phyloP scores from a whole-genome alignment of 2,113 vertebrate species.

The Apaloderma vittatum region DNA sequence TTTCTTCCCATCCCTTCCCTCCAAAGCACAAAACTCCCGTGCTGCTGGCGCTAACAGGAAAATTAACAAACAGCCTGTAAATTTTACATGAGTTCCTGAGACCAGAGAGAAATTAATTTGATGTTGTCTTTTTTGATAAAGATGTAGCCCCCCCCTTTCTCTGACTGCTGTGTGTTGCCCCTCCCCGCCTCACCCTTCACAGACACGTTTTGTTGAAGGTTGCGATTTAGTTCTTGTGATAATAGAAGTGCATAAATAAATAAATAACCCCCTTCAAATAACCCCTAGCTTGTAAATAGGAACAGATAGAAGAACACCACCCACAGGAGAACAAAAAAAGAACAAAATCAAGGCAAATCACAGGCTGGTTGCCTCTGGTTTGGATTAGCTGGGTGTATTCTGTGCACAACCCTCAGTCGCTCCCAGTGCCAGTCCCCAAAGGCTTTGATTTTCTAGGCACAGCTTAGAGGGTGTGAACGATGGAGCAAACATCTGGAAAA shows the following conservation, averaged over 20 bases:
- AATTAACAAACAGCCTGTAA: constrained; percentile 80
- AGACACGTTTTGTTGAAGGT: constrained; percentile 43
- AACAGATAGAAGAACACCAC: constrained; percentile 13
- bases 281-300: constrained; percentile 32
- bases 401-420: neutral
- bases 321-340: neutral
- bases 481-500: neutral
- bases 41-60: constrained; percentile 70
- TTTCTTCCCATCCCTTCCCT: neutral
- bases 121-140: constrained; percentile 83
- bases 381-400: neutral
- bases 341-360: neutral
- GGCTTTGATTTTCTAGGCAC: neutral
- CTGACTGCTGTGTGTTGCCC: constrained; percentile 34
- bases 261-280: constrained; percentile 69
- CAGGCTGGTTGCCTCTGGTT: neutral
- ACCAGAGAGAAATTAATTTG: constrained; percentile 81
- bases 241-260: constrained; percentile 68
- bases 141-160: constrained; percentile 64
- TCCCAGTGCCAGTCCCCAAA: neutral
- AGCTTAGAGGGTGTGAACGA: neutral
- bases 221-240: constrained; percentile 66
- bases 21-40: neutral
- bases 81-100: constrained; percentile 81
- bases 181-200: neutral